A percentile compares a stretch with the other conserved stretches of the same genome.
Conservation (phyloP, 2,888 invertebrate species). For the Drosophila siamana region DNA sequence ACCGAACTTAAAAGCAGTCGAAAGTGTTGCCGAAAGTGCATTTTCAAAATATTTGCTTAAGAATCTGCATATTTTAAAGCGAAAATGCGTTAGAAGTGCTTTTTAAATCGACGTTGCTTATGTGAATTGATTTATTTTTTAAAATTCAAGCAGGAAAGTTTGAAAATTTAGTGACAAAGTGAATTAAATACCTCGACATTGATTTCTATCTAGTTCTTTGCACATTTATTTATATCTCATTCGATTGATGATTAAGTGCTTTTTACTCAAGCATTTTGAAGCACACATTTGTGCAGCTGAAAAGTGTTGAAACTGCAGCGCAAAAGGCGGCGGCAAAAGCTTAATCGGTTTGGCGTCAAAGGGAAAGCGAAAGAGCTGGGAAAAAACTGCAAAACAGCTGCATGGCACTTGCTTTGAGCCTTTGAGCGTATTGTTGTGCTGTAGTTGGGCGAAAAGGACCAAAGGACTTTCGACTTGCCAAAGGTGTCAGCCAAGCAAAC, state of each 20-base stretch:
- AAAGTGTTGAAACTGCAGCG: not conserved
- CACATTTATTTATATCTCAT: too few species aligned
- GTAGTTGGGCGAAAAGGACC: conserved; percentile 37
- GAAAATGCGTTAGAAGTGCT: not conserved
- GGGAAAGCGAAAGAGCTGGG: conserved; percentile 15
- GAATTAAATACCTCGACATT: too few species aligned
- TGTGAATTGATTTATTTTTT: too few species aligned
- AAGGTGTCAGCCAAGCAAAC: conserved; percentile 75
- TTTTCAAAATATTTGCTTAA: not conserved
- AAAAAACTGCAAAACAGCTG: conserved; percentile 10
- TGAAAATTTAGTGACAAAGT: too few species aligned
- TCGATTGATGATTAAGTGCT: too few species aligned
- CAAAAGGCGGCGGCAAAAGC: conserved; percentile 6
- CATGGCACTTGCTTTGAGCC: conserved; percentile 71
- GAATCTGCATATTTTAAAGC: not conserved
- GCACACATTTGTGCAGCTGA: not conserved
- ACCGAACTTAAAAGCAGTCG: not conserved
- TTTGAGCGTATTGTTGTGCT: conserved; percentile 36
- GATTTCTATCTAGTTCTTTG: too few species aligned
- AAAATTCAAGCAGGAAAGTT: too few species aligned
- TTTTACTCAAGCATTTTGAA: not conserved
- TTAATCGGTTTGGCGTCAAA: conserved; percentile 18
- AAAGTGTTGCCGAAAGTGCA: not conserved
- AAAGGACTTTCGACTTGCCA: conserved; percentile 50
- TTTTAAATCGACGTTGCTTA: too few species aligned